phyloP scores from a whole-genome alignment of 2,113 vertebrate genomes.

The Zeus faber region DNA sequence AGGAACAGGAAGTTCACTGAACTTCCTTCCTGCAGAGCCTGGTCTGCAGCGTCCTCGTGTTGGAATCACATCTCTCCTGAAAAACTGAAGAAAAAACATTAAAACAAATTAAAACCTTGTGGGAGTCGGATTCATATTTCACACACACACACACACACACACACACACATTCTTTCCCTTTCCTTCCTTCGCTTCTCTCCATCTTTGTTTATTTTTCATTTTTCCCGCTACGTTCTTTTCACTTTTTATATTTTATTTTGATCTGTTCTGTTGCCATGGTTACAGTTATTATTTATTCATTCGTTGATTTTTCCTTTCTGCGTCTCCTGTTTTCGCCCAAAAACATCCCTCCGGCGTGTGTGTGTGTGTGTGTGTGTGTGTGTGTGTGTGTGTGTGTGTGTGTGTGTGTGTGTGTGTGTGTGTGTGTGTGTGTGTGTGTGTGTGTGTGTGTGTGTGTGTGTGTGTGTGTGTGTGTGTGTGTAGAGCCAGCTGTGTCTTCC shows the following conservation, averaged over 20 bases:
- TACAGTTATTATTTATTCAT: constrained; percentile 57
- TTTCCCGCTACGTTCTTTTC: background rate
- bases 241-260: constrained; percentile 14
- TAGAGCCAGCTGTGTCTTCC: constrained; percentile 96
- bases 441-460: constrained; percentile 29
- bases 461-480: constrained; percentile 33
- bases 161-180: too few relatives aligned
- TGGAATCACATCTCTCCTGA: too few relatives aligned
- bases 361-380: constrained; percentile 23
- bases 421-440: constrained; percentile 24
- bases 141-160: too few relatives aligned
- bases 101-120: too few relatives aligned
- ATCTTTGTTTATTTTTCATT: constrained; percentile 1
- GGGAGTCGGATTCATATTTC: too few relatives aligned
- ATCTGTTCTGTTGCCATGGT: constrained; percentile 37
- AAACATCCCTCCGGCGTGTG: background rate
- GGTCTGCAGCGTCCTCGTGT: too few relatives aligned
- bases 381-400: constrained; percentile 11
- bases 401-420: constrained; percentile 28
- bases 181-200: background rate
- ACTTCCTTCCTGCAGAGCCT: too few relatives aligned
- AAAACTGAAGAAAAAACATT: too few relatives aligned
- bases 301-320: constrained; percentile 66
- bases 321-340: constrained; percentile 50
- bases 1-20: too few relatives aligned